Conservation (phyloP, 1,140 invertebrate genomes). For the Neoseiulus cucumeris region DNA sequence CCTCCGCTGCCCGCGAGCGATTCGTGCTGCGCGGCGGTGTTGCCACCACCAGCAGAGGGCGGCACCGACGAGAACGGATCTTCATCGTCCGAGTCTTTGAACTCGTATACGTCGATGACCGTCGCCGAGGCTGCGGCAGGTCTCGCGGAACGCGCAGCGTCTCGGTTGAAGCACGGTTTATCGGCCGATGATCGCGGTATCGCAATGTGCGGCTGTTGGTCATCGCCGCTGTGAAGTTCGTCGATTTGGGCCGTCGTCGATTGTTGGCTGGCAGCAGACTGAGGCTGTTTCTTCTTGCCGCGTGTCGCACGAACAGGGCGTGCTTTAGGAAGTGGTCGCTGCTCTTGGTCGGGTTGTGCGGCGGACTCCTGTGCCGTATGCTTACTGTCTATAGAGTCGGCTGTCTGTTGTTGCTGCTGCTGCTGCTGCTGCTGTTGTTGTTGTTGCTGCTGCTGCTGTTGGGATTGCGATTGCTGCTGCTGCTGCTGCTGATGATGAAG, state of each 20-base stretch:
- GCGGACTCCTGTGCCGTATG: too few species aligned
- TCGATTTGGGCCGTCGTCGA: neutral
- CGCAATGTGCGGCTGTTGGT: neutral
- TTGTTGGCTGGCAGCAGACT: neutral
- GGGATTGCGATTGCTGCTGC: slow-evolving; percentile 23
- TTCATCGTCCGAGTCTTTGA: slow-evolving; percentile 21
- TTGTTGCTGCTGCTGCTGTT: slow-evolving; percentile 22
- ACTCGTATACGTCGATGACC: slow-evolving; percentile 23
- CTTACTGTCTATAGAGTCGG: neutral
- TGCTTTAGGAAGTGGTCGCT: neutral
- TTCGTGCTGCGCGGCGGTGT: neutral
- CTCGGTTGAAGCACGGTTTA: slow-evolving; percentile 4
- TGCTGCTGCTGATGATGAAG: slow-evolving; percentile 23
- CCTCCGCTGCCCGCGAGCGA: neutral
- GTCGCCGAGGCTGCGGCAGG: slow-evolving; percentile 15
- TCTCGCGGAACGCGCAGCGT: neutral
- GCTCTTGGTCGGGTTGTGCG: neutral
- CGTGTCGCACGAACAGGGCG: neutral
- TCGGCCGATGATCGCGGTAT: neutral
- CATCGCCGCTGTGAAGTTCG: neutral
- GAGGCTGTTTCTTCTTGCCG: neutral
- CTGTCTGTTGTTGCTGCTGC: neutral
- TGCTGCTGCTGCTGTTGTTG: neutral
- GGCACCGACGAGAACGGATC: slow-evolving; percentile 11
- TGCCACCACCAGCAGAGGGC: neutral